phyloP scores from a whole-genome alignment of 2,888 invertebrate genomes.

The Pelosia muscerda region DNA sequence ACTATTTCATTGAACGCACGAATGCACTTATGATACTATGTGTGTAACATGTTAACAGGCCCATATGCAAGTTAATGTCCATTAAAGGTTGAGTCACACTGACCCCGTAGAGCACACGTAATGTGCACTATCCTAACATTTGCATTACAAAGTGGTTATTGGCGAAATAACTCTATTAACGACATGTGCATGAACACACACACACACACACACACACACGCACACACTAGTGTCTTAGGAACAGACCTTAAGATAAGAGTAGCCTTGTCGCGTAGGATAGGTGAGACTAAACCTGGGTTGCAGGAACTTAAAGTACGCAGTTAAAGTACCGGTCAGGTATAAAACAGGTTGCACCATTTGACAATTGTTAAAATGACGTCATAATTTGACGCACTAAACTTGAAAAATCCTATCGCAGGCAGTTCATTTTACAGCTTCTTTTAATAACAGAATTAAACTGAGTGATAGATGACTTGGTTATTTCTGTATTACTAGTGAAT shows the following conservation, averaged over 20 bases:
- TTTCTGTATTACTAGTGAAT: not conserved
- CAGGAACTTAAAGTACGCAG: no score
- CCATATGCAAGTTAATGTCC: constrained; percentile 13
- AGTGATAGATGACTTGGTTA: no score
- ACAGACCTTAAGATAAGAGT: not conserved
- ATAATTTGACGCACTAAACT: no score
- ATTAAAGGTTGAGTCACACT: constrained; percentile 39
- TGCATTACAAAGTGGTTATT: constrained; percentile 27
- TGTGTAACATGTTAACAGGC: constrained; percentile 4
- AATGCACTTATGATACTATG: not conserved
- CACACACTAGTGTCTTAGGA: not conserved
- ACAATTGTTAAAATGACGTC: no score
- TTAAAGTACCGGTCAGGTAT: no score
- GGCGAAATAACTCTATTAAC: constrained; percentile 24
- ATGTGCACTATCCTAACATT: constrained; percentile 35
- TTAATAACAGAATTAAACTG: no score
- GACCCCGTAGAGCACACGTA: constrained; percentile 29
- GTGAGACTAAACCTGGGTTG: not conserved
- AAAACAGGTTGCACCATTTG: no score
- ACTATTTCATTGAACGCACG: not conserved
- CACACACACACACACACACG: not conserved
- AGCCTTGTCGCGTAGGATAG: not conserved
- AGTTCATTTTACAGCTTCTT: no score
- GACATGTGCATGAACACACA: constrained; percentile 7
- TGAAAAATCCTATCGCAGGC: no score